Evolutionary conservation across 2,888 invertebrate genomes (phyloP), one percentile per base, ranked within the genome.

Genomic region (Rhabditoides inermis): DNA sequence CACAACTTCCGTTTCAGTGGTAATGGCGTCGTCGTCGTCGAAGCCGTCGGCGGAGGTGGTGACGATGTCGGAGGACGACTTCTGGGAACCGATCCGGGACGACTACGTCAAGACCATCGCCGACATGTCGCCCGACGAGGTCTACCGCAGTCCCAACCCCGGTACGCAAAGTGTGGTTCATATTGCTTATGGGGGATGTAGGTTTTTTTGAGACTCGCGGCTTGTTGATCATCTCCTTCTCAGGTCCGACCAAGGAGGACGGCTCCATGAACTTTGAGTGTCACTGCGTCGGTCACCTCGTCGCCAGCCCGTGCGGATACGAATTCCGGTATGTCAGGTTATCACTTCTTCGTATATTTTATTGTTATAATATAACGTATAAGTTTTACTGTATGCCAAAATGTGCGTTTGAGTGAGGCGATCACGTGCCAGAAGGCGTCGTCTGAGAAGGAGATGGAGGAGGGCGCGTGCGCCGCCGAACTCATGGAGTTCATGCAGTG

Each of bases 241-340:
- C 47, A 73, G 73, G 73, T 18, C 70, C 73, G 4, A 67, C 65
- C 18, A 71, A 71, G 41, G 65, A 70, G 4, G 73, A 73, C 44
- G 73, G 73, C 15, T 51, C 63, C 3, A 63, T 72, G 15, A 73
- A 73, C 51, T 73, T 73, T 45, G 73, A 74, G 51, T 73, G 73
- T 49, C 73, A 73, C 36, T 73, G 73, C 47, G 73, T 73, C 2
- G 62, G 65, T 20, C 73, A 73, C 49, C 51, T 73, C 39, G 73
- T 73, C 4, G 73, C 73, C 18, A 69, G 70, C 49, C 73, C 73
- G 2, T 73, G 73, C 46, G 73, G 73, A 32, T 61, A 60, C 48
- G 66, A 70, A 26, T 73, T 73, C 52, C 58, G 72, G 58, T 58
- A 40, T 20, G 18, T 30, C n/a, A 3, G 3, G 27, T 3, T 39